Conservation (phyloP, 2,888 invertebrate species). For the Tenthredo distinguenda region DNA sequence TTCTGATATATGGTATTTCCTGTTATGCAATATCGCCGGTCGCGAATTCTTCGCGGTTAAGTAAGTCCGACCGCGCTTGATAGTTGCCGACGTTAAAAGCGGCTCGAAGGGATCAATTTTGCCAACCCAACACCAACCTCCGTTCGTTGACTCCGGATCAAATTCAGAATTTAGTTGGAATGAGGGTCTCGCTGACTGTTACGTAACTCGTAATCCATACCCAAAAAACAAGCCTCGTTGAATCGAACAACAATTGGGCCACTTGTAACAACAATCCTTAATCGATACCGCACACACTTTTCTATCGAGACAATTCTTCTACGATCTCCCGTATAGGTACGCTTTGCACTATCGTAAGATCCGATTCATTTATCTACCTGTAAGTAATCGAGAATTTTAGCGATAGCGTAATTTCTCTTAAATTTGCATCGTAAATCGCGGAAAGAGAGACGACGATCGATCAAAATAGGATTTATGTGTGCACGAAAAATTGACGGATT, state of each 20-base stretch:
- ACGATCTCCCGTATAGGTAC: background rate
- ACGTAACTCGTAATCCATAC: conserved; percentile 43
- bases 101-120: conserved; percentile 46
- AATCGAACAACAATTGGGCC: conserved; percentile 42
- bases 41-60: conserved; percentile 43
- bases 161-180: conserved; percentile 44
- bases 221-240: conserved; percentile 7
- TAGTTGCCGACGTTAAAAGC: conserved; percentile 20
- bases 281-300: background rate
- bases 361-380: background rate
- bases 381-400: background rate
- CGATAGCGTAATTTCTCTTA: background rate
- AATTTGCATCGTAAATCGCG: background rate
- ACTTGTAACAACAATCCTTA: conserved; percentile 32
- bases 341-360: background rate
- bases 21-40: conserved; percentile 36
- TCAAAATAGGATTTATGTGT: background rate
- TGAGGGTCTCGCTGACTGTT: conserved; percentile 30
- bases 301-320: background rate
- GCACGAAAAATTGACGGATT: background rate
- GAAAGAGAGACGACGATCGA: background rate
- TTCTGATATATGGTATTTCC: conserved; percentile 36
- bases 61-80: conserved; percentile 29
- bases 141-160: conserved; percentile 50
- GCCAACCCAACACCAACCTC: conserved; percentile 47